These are phyloP conservation scores for Hippopotamus amphibius DNA, from an alignment of 2,113 vertebrate genomes.

Conservation along the genomic window DNA sequence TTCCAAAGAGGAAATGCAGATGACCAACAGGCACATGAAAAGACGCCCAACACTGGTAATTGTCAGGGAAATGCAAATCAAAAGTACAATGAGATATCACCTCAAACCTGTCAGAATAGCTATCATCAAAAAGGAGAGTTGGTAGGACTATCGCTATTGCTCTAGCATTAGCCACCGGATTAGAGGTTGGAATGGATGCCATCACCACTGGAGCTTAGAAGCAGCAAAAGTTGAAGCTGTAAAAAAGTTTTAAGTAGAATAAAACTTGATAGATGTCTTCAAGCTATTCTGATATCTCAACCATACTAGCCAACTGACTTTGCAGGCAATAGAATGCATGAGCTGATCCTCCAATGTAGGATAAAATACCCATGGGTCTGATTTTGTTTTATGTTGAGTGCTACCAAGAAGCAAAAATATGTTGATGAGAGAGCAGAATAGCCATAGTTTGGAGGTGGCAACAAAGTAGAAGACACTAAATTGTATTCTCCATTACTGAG, in stretches of 20 bases:
- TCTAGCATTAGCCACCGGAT: neutral
- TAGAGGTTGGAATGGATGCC: neutral
- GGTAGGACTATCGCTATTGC: neutral
- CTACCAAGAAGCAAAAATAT: neutral
- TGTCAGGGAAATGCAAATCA: neutral
- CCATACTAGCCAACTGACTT: neutral
- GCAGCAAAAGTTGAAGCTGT: neutral
- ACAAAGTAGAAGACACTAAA: neutral
- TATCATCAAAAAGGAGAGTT: neutral
- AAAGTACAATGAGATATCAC: neutral
- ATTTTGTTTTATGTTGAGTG: neutral
- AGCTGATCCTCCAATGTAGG: neutral
- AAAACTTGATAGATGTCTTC: neutral
- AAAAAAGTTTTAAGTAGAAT: neutral
- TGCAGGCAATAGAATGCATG: neutral
- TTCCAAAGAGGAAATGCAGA: neutral
- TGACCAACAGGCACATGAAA: neutral
- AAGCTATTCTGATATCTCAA: neutral
- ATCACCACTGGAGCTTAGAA: neutral
- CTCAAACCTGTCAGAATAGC: neutral
- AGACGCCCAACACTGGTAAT: neutral
- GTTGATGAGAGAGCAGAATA: neutral
- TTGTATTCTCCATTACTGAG: rapidly evolving
- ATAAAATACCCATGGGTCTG: neutral
- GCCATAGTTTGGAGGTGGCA: neutral